Conservation (phyloP, 2,113 vertebrate species). For the Pitta sordida region DNA sequence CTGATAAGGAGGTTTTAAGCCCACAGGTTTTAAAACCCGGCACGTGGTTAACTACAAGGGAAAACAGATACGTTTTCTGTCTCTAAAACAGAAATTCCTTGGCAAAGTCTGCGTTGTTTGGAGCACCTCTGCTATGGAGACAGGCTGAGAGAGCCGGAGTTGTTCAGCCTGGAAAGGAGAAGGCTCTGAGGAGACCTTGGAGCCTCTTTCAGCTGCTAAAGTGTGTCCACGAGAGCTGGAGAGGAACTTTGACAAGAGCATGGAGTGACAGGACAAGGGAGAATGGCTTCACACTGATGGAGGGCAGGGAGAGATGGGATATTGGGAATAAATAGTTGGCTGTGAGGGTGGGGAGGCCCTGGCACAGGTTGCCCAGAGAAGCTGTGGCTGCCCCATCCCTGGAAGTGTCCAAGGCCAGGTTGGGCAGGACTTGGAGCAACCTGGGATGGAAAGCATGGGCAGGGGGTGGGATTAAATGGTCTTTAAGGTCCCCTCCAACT, state of each 20-base stretch:
- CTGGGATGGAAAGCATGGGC: neutral
- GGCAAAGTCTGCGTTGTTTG: neutral
- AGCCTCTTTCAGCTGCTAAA: neutral
- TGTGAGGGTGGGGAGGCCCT: neutral
- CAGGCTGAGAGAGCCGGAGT: neutral
- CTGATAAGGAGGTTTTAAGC: conserved; percentile 36
- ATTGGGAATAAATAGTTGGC: neutral
- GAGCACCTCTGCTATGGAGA: neutral
- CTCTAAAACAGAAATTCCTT: neutral
- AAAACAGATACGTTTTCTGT: neutral
- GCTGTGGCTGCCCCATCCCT: neutral
- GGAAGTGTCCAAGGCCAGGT: neutral
- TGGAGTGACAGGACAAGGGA: neutral
- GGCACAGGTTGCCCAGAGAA: neutral
- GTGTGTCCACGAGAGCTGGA: neutral
- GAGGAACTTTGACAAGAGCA: neutral
- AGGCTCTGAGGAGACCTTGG: neutral
- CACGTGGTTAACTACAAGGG: neutral
- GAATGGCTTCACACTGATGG: neutral
- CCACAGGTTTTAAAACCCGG: neutral
- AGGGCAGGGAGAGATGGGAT: neutral
- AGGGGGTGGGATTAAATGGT: too few species aligned
- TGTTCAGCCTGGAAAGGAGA: neutral
- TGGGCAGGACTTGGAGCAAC: too few species aligned
- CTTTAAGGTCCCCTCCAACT: neutral